Evolutionary conservation across 2,888 invertebrate species (phyloP).

Genomic region (Incurvaria masculella): DNA sequence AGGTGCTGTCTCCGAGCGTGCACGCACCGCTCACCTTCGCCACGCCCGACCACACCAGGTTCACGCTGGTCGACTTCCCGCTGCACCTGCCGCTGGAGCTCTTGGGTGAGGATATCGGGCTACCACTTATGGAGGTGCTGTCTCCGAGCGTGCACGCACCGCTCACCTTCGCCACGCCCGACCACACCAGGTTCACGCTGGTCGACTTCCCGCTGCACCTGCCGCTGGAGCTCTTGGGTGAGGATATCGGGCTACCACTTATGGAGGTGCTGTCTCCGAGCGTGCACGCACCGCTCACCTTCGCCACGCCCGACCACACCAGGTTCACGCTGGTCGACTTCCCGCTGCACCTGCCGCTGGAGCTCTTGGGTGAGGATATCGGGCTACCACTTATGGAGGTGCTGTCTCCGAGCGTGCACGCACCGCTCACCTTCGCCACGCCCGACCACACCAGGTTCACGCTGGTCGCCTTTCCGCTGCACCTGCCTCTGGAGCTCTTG

Average conservation of each 20-base stretch:
- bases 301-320: constrained; percentile 97
- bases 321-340: constrained; percentile 96
- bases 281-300: constrained; percentile 80
- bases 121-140: constrained; percentile 82
- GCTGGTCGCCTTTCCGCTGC: constrained; percentile 96
- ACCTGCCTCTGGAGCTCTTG: constrained; percentile 94
- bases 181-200: constrained; percentile 94
- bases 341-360: constrained; percentile 95
- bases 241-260: no score
- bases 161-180: constrained; percentile 91
- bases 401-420: constrained; percentile 79
- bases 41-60: constrained; percentile 93
- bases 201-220: constrained; percentile 98
- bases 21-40: constrained; percentile 79
- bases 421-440: constrained; percentile 86
- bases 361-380: constrained; percentile 83
- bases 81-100: constrained; percentile 96
- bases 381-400: no score
- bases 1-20: constrained; percentile 71
- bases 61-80: constrained; percentile 96
- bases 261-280: constrained; percentile 83
- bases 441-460: constrained; percentile 98
- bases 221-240: constrained; percentile 90
- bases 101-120: constrained; percentile 66
- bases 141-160: constrained; percentile 82